These are phyloP conservation scores for Thrips palmi DNA, from an alignment of 1,140 invertebrate species.

Conservation along the genomic window DNA sequence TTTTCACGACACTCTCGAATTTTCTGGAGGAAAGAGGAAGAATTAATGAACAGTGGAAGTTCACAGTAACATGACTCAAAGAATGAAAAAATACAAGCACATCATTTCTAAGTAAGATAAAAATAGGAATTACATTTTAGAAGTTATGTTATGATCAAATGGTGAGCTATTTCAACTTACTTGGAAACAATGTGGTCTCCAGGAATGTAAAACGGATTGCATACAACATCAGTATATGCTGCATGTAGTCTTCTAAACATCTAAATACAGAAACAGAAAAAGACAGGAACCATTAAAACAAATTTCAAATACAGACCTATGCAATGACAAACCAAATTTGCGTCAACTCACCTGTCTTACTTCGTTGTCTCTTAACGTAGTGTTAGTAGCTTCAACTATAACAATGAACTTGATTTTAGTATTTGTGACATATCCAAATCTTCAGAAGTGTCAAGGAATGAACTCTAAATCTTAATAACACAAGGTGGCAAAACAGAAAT, in stretches of 20 bases:
- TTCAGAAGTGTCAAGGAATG: constrained; percentile 24
- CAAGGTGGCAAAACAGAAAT: not conserved
- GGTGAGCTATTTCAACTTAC: constrained; percentile 30
- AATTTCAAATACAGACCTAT: not conserved
- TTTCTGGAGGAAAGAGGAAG: constrained; percentile 14
- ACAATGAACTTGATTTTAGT: constrained; percentile 91
- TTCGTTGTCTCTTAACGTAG: constrained; percentile 79
- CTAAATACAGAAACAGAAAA: constrained; percentile 26
- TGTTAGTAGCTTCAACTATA: constrained; percentile 79
- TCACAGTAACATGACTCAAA: not conserved
- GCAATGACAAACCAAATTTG: not conserved
- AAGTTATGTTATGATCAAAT: not conserved
- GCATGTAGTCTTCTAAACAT: constrained; percentile 80
- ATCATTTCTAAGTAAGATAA: not conserved
- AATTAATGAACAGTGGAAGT: not conserved
- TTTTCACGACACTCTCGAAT: constrained; percentile 16
- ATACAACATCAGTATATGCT: constrained; percentile 80
- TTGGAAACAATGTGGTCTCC: constrained; percentile 62
- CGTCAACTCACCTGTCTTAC: constrained; percentile 57
- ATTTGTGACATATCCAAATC: constrained; percentile 96
- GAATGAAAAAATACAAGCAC: not conserved
- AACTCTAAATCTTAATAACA: not conserved
- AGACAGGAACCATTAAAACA: not conserved
- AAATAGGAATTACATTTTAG: constrained; percentile 6
- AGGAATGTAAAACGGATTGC: constrained; percentile 88